Conservation (phyloP, 92 coral and sea anemone species). For the Muricea muricata region DNA sequence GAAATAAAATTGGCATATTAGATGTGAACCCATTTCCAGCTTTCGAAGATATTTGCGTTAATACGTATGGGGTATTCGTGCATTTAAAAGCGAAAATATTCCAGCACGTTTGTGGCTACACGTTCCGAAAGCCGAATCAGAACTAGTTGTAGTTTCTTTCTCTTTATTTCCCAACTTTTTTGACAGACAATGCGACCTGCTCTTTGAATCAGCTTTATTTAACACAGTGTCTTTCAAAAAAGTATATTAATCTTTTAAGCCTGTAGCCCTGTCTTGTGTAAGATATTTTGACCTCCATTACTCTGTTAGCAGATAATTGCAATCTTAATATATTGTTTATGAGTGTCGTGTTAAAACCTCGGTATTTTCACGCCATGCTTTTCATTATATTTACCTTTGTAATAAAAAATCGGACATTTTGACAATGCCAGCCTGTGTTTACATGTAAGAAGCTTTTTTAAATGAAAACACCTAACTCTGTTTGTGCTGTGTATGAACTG, state of each 20-base stretch:
- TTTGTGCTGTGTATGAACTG: not conserved
- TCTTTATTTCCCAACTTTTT: not conserved
- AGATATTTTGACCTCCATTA: not conserved
- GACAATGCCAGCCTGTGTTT: not conserved
- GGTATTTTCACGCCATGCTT: not conserved
- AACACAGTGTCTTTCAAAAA: not conserved
- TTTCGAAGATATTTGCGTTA: not conserved
- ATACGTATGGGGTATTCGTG: not conserved
- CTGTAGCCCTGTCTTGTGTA: not conserved
- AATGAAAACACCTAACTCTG: not conserved
- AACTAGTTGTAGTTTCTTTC: not conserved
- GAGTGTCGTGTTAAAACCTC: not conserved
- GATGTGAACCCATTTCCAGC: conserved; percentile 7
- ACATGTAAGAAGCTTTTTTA: not conserved
- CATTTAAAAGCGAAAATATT: not conserved
- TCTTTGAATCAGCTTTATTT: not conserved
- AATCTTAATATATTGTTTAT: not conserved
- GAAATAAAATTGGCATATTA: not conserved
- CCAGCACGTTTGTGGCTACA: not conserved
- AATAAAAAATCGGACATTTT: not conserved
- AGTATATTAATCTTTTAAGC: conserved; percentile 12
- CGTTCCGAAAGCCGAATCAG: not conserved
- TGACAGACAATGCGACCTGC: conserved; percentile 6
- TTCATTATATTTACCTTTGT: not conserved
- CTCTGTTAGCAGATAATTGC: not conserved